These are phyloP conservation scores for Oophaga sylvatica DNA, from an alignment of 2,797 vertebrate species.

Conservation along the genomic window DNA sequence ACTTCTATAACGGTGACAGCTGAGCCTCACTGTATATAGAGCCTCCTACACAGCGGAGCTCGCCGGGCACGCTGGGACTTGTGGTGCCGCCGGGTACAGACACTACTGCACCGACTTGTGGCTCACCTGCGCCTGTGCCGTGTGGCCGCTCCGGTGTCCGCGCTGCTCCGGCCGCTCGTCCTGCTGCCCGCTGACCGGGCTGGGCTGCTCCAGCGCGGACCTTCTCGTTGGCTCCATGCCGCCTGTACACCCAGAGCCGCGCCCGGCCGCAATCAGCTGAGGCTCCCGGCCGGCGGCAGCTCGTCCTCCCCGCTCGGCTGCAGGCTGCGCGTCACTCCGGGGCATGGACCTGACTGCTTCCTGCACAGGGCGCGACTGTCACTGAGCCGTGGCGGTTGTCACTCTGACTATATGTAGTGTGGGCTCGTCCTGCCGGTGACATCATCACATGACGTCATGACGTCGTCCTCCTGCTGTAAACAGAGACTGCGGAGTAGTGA, in stretches of 20 bases:
- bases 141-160: neutral
- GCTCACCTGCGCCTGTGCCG: neutral
- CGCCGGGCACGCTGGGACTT: slow-evolving; percentile 2
- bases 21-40: too few species aligned
- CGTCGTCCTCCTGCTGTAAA: neutral
- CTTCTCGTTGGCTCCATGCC: slow-evolving; percentile 33
- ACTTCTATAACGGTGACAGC: too few species aligned
- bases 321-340: slow-evolving; percentile 37
- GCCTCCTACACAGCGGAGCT: neutral
- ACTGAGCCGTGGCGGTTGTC: neutral
- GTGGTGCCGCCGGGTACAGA: neutral
- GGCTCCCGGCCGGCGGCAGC: neutral
- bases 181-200: neutral
- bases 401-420: neutral
- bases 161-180: neutral
- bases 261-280: neutral
- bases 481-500: too few species aligned
- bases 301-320: neutral
- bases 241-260: neutral
- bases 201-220: slow-evolving; percentile 7
- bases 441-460: slow-evolving; percentile 12
- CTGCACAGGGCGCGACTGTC: slow-evolving; percentile 28
- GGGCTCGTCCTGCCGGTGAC: slow-evolving; percentile 18
- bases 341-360: slow-evolving; percentile 24
- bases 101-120: neutral